Conservation (phyloP, 2,797 vertebrate genomes). For the Atherinosoma microstoma region DNA sequence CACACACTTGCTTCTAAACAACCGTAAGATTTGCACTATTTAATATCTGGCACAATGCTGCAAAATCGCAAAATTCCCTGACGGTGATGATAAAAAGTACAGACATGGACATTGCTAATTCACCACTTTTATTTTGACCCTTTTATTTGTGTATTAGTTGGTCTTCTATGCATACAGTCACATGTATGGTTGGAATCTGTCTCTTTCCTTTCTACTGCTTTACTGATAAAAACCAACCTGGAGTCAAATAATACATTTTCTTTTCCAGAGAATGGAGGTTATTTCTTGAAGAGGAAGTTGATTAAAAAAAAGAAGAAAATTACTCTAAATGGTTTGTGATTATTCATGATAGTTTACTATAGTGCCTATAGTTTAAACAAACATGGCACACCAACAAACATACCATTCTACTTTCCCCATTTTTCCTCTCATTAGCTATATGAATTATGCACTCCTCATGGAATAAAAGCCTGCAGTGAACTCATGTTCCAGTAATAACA, state of each 20-base stretch:
- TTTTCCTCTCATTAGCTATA: slow-evolving; percentile 11
- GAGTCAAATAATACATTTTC: slow-evolving; percentile 6
- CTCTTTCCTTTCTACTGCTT: slow-evolving; percentile 2
- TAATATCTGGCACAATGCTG: slow-evolving; percentile 14
- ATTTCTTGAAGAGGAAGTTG: slow-evolving; percentile 17
- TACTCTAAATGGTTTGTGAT: slow-evolving; percentile 20
- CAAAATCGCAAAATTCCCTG: slow-evolving; percentile 29
- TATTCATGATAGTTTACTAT: slow-evolving; percentile 29
- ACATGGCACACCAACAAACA: slow-evolving; percentile 46
- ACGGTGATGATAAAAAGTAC: slow-evolving; percentile 47
- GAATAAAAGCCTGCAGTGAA: slow-evolving; percentile 18
- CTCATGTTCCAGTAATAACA: slow-evolving; percentile 21
- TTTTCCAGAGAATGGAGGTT: slow-evolving; percentile 13
- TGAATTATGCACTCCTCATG: slow-evolving; percentile 15
- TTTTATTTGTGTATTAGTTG: slow-evolving; percentile 56
- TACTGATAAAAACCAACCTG: slow-evolving; percentile 26
- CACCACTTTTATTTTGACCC: slow-evolving; percentile 42
- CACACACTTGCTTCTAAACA: slow-evolving; percentile 5
- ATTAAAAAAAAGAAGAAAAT: not conserved
- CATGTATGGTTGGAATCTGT: slow-evolving; percentile 57
- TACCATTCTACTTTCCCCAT: slow-evolving; percentile 10
- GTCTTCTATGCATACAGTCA: slow-evolving; percentile 57
- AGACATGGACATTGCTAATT: slow-evolving; percentile 57
- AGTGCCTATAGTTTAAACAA: slow-evolving; percentile 6
- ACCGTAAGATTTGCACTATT: slow-evolving; percentile 1